phyloP scores from a whole-genome alignment of 1,140 invertebrate genomes.

The Agrypnia vestita region DNA sequence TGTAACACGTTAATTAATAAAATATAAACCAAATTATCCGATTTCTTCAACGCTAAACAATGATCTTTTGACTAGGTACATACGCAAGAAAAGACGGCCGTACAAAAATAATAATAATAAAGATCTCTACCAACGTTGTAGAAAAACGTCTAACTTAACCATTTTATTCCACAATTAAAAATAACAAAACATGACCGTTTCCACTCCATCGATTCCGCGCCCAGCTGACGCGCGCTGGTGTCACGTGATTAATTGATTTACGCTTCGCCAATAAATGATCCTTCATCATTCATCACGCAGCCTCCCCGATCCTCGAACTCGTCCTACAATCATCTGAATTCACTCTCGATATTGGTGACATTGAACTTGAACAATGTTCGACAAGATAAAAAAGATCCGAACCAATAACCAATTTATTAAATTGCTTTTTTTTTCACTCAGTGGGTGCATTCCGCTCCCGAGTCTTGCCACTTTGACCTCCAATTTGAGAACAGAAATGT shows the following conservation, averaged over 20 bases:
- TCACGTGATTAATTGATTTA: conserved; percentile 29
- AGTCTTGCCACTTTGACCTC: conserved; percentile 6
- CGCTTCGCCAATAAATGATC: conserved; percentile 27
- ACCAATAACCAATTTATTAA: conserved; percentile 13
- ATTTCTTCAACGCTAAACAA: no score
- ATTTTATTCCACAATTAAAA: no score
- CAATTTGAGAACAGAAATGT: not conserved
- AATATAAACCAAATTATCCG: no score
- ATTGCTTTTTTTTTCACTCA: conserved; percentile 4
- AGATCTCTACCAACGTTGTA: no score
- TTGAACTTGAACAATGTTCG: conserved; percentile 21
- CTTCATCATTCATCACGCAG: conserved; percentile 29
- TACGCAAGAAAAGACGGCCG: no score
- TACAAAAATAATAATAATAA: no score
- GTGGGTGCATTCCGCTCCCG: conserved; percentile 3
- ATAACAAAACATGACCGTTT: no score
- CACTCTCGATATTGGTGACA: conserved; percentile 30
- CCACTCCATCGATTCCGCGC: no score
- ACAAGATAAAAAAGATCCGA: not conserved
- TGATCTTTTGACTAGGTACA: no score
- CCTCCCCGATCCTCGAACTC: not conserved
- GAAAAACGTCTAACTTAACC: no score
- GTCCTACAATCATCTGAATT: conserved; percentile 30
- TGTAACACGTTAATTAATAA: no score
- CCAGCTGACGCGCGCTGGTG: no score